A percentile compares a stretch with the other conserved stretches of the same genome.
Evolutionary conservation across 2,113 vertebrate genomes (phyloP).

Genomic region (Mesocricetus auratus): DNA sequence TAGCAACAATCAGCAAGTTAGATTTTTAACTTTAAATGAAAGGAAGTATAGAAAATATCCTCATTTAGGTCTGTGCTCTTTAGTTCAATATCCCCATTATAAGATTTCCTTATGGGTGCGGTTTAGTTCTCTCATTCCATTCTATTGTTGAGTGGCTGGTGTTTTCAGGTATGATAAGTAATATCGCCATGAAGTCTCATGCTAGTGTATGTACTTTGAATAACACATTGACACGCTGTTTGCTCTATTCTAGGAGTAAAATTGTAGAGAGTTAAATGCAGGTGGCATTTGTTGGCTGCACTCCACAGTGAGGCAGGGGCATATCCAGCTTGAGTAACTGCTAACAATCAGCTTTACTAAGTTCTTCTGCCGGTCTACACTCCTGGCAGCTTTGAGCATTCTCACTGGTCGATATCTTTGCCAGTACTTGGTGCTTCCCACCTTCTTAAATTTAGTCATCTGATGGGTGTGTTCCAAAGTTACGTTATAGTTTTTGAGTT

Average conservation of each 20-base stretch:
- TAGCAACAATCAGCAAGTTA: background rate
- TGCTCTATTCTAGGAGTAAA: background rate
- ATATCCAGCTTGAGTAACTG: background rate
- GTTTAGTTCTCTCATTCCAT: background rate
- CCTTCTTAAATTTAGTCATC: background rate
- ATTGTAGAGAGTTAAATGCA: background rate
- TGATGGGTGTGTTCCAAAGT: background rate
- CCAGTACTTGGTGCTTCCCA: background rate
- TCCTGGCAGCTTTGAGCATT: background rate
- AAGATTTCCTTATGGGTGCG: background rate
- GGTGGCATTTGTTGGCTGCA: background rate
- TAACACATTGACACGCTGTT: background rate
- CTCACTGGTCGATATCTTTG: background rate
- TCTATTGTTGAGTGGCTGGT: background rate
- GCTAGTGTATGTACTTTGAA: background rate
- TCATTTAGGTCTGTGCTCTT: background rate
- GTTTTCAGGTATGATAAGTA: background rate
- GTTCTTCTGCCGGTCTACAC: background rate
- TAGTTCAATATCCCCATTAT: background rate
- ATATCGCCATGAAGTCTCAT: background rate
- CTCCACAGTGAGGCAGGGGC: background rate
- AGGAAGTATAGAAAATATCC: background rate
- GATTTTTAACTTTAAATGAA: background rate
- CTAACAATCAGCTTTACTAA: background rate
- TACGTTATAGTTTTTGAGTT: slow-evolving; percentile 24